phyloP scores from a whole-genome alignment of 2,888 invertebrate genomes.

The Limnephilus rhombicus region DNA sequence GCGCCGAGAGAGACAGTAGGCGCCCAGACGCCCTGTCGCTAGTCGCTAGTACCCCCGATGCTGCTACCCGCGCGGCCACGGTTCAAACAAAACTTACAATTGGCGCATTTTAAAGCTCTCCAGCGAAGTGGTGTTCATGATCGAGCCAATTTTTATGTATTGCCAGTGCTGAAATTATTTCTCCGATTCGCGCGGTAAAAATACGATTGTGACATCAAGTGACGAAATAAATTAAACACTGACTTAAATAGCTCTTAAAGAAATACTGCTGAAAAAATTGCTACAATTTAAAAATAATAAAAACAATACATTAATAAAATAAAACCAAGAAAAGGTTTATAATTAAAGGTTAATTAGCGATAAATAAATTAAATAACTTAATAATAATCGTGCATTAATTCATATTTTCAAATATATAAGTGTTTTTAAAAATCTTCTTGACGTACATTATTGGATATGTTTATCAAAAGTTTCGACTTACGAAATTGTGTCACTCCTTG shows the following conservation, averaged over 20 bases:
- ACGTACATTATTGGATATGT: background rate
- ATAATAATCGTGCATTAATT: background rate
- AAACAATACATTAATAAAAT: background rate
- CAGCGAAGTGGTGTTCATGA: conserved; percentile 43
- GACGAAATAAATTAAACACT: background rate
- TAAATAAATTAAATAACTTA: background rate
- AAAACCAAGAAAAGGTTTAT: background rate
- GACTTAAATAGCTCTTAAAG: background rate
- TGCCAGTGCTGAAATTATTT: conserved; percentile 17
- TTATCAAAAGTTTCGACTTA: background rate
- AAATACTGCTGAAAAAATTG: background rate
- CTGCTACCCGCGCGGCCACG: background rate
- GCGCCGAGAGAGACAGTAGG: conserved; percentile 55
- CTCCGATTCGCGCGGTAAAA: background rate
- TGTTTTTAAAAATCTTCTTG: background rate
- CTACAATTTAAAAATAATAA: background rate
- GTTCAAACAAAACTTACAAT: conserved; percentile 50
- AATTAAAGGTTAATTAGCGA: background rate
- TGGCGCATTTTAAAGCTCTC: conserved; percentile 56
- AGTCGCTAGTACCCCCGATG: conserved; percentile 24
- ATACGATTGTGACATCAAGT: background rate
- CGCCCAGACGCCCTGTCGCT: conserved; percentile 54
- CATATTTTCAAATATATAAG: background rate
- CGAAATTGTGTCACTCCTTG: background rate
- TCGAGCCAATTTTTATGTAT: conserved; percentile 37